Evolutionary conservation across 1,140 invertebrate genomes (phyloP).

Genomic region (Megalonaias nervosa): DNA sequence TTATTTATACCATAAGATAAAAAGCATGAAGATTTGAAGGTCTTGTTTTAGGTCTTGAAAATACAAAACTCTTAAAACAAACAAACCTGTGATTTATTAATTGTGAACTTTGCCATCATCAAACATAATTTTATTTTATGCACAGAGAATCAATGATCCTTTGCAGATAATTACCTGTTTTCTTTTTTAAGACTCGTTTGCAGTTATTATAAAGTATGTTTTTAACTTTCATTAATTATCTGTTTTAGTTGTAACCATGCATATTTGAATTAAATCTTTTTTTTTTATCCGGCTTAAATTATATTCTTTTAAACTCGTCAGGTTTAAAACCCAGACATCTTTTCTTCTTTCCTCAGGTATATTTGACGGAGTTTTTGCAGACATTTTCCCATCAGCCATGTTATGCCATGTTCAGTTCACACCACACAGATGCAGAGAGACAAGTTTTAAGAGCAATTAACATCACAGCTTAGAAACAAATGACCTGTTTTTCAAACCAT

Average conservation of each 20-base stretch:
- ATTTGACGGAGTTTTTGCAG: constrained; percentile 68
- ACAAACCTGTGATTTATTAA: no score
- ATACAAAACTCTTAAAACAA: no score
- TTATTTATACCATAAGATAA: no score
- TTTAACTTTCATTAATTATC: neutral
- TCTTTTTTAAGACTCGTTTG: neutral
- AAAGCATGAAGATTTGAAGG: no score
- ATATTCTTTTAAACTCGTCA: neutral
- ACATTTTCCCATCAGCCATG: constrained; percentile 65
- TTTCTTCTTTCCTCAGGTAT: constrained; percentile 57
- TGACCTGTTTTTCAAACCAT: neutral
- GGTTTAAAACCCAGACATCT: constrained; percentile 1
- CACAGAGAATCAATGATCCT: no score
- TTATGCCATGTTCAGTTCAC: constrained; percentile 64
- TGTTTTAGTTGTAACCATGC: neutral
- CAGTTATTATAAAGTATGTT: neutral
- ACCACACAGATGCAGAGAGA: constrained; percentile 67
- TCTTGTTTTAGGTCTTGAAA: no score
- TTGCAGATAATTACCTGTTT: no score
- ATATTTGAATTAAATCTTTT: neutral
- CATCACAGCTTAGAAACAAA: constrained; percentile 47
- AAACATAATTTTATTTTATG: no score
- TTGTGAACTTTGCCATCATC: no score
- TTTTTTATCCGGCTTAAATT: neutral
- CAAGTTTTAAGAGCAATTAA: constrained; percentile 67